Conservation (phyloP, 2,888 invertebrate genomes). For the Chesias legatella region DNA sequence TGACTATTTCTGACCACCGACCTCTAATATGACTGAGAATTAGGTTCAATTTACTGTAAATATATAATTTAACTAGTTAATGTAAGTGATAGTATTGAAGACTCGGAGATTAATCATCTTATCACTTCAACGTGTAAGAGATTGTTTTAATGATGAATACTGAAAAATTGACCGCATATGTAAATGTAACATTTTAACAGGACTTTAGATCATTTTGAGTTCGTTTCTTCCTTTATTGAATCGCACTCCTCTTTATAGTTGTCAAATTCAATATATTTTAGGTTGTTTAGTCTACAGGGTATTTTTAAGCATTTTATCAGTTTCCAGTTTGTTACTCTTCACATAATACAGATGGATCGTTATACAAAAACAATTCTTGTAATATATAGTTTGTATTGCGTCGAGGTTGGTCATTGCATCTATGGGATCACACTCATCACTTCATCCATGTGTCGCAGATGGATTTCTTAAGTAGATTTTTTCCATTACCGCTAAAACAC, state of each 20-base stretch:
- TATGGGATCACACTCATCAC: conserved; percentile 10
- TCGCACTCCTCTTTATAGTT: conserved; percentile 20
- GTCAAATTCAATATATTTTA: conserved; percentile 18
- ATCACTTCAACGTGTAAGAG: conserved; percentile 34
- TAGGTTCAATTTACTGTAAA: conserved; percentile 74
- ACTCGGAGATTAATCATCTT: conserved; percentile 43
- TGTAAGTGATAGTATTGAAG: conserved; percentile 41
- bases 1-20: conserved; percentile 40
- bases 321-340: conserved; percentile 22
- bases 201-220: conserved; percentile 20
- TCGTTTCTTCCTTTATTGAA: conserved; percentile 13
- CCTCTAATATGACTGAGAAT: conserved; percentile 75
- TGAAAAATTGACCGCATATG: conserved; percentile 28
- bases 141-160: conserved; percentile 28
- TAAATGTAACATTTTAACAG: conserved; percentile 14
- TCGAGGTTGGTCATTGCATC: conserved; percentile 29
- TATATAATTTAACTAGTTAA: conserved; percentile 51
- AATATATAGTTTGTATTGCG: conserved; percentile 30
- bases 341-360: conserved; percentile 26
- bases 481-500: too few relatives aligned
- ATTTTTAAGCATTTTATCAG: conserved; percentile 48
- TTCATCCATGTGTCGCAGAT: background rate
- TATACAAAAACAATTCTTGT: conserved; percentile 14
- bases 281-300: conserved; percentile 56
- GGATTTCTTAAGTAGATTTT: too few relatives aligned